Base-by-base conservation (phyloP, 2,888 invertebrate genomes). In the Hetaerina titia region DNA sequence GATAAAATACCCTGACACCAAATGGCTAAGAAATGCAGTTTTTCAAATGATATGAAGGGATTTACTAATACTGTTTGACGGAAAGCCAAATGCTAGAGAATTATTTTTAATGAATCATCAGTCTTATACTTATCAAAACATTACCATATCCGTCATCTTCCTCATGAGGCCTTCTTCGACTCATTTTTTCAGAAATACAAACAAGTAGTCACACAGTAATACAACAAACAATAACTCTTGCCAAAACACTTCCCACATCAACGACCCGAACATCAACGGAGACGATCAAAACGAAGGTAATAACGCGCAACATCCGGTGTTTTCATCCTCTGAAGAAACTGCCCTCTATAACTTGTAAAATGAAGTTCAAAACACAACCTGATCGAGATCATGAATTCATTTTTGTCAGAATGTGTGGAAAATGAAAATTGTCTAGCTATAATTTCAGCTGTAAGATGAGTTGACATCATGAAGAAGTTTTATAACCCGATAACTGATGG, bases 91-190 rank as follows among this genome's bases (percentile, higher is more conserved):
- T 57, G 56, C 56, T n/a, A 22, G n/a, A 13, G 13, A 22, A 89
- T 4, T 45, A 1, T 1, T 15, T 57, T 0, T 8, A 22, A 89
- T 22, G 8, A 56, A 89, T 7, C 22, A 19, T 88, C 5, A 9
- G 11, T 13, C 11, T 2, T 45, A n/a, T 31, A 9, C 22, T 0
- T 81, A 11, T 31, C 6, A 81, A 89, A 69, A 95, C 96, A 96
- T 97, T 97, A 98, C 98, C 98, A 96, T 98, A 98, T 96, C 98
- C 98, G 97, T 98, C 98, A 95, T 98, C 98, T 96, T 98, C 98
- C 95, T 98, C 98, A 96, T 98, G 98, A 95, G 98, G 97, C 96
- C 98, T 97, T 97, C 98, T 97, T 95, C 98, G 98, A 97, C 98
- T 98, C 98, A 98, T 98, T 96, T 96, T 97, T 0, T 56, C 45